Evolutionary conservation across 2,113 vertebrate genomes (phyloP).

Genomic region (Rhea pennata): DNA sequence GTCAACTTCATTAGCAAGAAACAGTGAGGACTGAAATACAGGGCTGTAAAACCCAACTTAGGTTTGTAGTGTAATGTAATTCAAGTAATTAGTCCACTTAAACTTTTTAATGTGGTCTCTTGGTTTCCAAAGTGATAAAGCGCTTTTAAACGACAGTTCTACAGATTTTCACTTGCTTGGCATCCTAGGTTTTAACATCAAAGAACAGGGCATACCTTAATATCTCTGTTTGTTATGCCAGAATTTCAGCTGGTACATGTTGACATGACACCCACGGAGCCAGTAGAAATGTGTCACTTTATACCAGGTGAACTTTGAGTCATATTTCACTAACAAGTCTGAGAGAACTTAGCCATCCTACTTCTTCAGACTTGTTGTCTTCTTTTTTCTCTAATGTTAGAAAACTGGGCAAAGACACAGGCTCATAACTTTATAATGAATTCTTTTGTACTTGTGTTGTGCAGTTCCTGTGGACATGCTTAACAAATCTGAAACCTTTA

Average conservation of each 20-base stretch:
- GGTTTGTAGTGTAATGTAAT: slow-evolving; percentile 50
- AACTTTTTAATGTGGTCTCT: slow-evolving; percentile 58
- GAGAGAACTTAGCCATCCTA: background rate
- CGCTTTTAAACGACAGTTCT: slow-evolving; percentile 23
- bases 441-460: background rate
- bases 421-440: background rate
- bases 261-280: fast-evolving
- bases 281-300: slow-evolving; percentile 5
- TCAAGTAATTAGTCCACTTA: slow-evolving; percentile 74
- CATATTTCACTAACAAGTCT: background rate
- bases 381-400: fast-evolving
- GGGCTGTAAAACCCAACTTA: slow-evolving; percentile 55
- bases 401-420: background rate
- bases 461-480: background rate
- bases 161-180: background rate
- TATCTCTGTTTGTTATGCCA: background rate
- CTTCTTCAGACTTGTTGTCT: background rate
- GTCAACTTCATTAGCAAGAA: slow-evolving; percentile 71
- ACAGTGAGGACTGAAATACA: slow-evolving; percentile 70
- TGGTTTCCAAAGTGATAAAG: slow-evolving; percentile 53
- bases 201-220: background rate
- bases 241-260: background rate
- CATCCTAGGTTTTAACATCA: background rate
- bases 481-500: background rate
- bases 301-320: background rate